Evolutionary conservation across 2,797 vertebrate species (phyloP), one percentile per base, ranked within the genome.

Genomic region (Anas acuta): DNA sequence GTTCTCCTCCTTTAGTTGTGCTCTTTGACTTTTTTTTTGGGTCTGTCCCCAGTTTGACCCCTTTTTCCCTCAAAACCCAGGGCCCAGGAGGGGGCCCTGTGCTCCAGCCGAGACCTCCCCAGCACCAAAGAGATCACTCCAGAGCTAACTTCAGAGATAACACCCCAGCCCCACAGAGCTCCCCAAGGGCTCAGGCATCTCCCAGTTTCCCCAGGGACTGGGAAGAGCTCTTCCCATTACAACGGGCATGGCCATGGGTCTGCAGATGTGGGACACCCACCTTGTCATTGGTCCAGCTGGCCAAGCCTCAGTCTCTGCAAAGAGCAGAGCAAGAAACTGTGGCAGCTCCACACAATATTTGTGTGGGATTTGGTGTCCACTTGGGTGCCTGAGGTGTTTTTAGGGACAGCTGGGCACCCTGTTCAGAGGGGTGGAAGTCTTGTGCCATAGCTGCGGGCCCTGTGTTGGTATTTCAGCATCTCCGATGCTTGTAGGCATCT

Each of bases 71-170:
- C 35, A 39, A 89, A 92, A 41, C 32, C 66, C 87, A 78, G 32
- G 23, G 39, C 65, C 11, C 51, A 37, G 57, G 57, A 81, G 65
- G 73, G 56, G 56, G 56, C 39, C 47, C 77, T 74, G 10, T 0
- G 1, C 64, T 91, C 84, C 82, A 77, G 22, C 49, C 67, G 75
- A 71, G 78, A 83, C 72, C 60, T 89, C 84, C 76, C 56, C 70
- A 79, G 64, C 60, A 61, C 77, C 35, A 54, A 89, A 77, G 53
- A 94, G 64, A 92, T 77, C 95, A 79, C n/a, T 95, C 65, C 88
- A 82, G 35, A 76, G 67, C 74, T 64, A 56, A 76, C 57, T 84
- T 89, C 60, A 77, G 15, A 93, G 80, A 71, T 82, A 90, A 77
- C 37, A n/a, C 32, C 3, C 0, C 32, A 78, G 73, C 67, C 70